Base-by-base conservation (phyloP, 2,888 invertebrate species). In the Agonum fuliginosum region DNA sequence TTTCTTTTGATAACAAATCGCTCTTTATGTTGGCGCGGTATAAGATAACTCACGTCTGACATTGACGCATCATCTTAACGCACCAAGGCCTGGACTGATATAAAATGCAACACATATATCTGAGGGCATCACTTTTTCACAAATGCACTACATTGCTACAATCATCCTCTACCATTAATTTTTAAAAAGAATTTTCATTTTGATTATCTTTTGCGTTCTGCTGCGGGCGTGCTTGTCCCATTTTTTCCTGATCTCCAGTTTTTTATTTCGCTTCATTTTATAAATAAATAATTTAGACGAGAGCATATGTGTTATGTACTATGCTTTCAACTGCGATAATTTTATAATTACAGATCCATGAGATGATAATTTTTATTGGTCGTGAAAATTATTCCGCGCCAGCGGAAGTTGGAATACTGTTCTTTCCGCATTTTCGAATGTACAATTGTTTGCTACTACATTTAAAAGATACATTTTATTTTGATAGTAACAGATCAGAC, bases 81-180 rank as follows among this genome's bases (percentile, higher is more conserved):
- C 62, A 73, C 22, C 54, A 73, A 5, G 27, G 20, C 43, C 17
- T 30, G 4, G n/a, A 62, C 58, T 73, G 43, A 73, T 73, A 19
- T 73, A 73, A 73, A 73, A 73, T 58, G 73, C 73, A 73, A 37
- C 73, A 73, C 58, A 58, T 62, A 73, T 54, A 20, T 73, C 73
- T 58, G 8, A 51, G 20, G 24, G 41, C 43, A 73, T 73, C 46
- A 46, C 27, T 70, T 70, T 46, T 70, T 43, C 48, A 46, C 46
- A 46, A 20, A 27, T 70, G 70, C 70, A 70, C 43, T 20, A 3
- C 14, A 19, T 17, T 51, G 3, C 8, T 54, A 27, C 67, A 20
- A 37, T 67, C 37, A 41, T 46, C 46, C 5, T 2, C 17, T 17
- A 17, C 6, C 46, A 46, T 46, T 46, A 17, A 1, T 46, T 46